Evolutionary conservation across 2,113 vertebrate genomes (phyloP), one percentile per base, ranked within the genome.

Genomic region (Elgaria multicarinata): DNA sequence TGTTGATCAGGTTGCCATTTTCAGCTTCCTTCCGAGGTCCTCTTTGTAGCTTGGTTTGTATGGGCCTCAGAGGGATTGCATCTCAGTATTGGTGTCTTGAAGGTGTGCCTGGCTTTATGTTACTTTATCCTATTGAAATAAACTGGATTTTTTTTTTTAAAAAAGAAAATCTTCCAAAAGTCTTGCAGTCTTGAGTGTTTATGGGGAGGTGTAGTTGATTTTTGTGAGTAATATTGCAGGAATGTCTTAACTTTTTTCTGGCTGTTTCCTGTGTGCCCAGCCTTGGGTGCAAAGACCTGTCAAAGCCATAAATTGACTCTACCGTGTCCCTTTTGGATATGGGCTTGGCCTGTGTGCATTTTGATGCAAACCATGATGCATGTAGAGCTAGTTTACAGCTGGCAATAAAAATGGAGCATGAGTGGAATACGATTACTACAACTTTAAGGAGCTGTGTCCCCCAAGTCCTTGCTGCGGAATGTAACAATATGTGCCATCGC

Each of bases 281-380:
- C 92, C 89, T 95, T 67, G 42, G 93, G 93, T 93, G 90, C 93
- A 90, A 87, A 90, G 93, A 87, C 89, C 92, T 96, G 93, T 96
- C 95, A 95, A 94, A 93, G 91, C 90, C 92, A 87, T 95, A 96
- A 95, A 96, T 96, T 91, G 94, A 89, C 81, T 94, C 94, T 95
- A 91, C 93, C 89, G 87, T 94, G 92, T 93, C 91, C 90, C 90
- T 42, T 93, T 94, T 93, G 91, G 91, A 92, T 92, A 94, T 90
- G 92, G 93, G 94, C 78, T 96, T 95, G 95, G 94, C 92, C 91
- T 94, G 91, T 90, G 90, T 92, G 81, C 95, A 95, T 96, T 96
- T 95, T 96, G 95, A 96, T 96, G 96, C 95, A 95, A 96, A 95
- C 96, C 94, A 94, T 96, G 95, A 94, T 94, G 95, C 94, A 93